A percentile compares a stretch with the other conserved stretches of the same genome.
phyloP scores from a whole-genome alignment of 2,888 invertebrate species.

The Megalurothrips usitatus region DNA sequence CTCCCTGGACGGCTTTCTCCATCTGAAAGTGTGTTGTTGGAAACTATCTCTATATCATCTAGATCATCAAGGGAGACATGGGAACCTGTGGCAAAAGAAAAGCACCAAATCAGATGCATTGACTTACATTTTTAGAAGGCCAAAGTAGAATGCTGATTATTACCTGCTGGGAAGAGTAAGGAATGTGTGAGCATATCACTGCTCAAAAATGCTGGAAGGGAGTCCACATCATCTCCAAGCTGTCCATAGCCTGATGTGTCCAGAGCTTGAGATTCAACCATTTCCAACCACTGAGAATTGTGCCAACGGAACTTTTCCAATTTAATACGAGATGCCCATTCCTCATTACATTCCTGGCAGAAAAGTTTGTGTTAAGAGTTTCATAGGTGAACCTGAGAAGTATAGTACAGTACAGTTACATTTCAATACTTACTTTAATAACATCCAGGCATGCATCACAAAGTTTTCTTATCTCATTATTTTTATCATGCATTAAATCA shows the following conservation, averaged over 20 bases:
- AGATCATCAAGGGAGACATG: slow-evolving; percentile 54
- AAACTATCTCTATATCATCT: slow-evolving; percentile 42
- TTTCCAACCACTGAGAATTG: slow-evolving; percentile 97
- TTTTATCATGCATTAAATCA: slow-evolving; percentile 96
- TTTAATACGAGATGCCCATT: slow-evolving; percentile 92
- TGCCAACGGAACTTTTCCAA: slow-evolving; percentile 95
- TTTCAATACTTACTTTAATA: slow-evolving; percentile 66
- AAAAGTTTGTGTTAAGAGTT: neutral
- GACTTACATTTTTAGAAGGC: slow-evolving; percentile 5
- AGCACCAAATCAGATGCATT: slow-evolving; percentile 30
- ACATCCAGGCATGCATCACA: slow-evolving; percentile 94
- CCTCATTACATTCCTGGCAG: slow-evolving; percentile 66
- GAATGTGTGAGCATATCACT: slow-evolving; percentile 64
- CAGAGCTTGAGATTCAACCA: slow-evolving; percentile 74
- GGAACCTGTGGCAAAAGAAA: slow-evolving; percentile 48
- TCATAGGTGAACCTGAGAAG: slow-evolving; percentile 31
- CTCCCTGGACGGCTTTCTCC: slow-evolving; percentile 40
- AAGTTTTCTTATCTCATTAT: slow-evolving; percentile 85
- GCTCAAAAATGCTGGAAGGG: slow-evolving; percentile 69
- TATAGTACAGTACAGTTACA: slow-evolving; percentile 19
- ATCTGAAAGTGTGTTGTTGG: slow-evolving; percentile 39
- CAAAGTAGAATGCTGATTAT: slow-evolving; percentile 11
- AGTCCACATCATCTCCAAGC: slow-evolving; percentile 55
- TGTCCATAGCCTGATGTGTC: slow-evolving; percentile 42
- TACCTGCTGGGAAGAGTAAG: slow-evolving; percentile 50